Conservation (phyloP, 1,140 invertebrate species). For the Trichogramma pretiosum region DNA sequence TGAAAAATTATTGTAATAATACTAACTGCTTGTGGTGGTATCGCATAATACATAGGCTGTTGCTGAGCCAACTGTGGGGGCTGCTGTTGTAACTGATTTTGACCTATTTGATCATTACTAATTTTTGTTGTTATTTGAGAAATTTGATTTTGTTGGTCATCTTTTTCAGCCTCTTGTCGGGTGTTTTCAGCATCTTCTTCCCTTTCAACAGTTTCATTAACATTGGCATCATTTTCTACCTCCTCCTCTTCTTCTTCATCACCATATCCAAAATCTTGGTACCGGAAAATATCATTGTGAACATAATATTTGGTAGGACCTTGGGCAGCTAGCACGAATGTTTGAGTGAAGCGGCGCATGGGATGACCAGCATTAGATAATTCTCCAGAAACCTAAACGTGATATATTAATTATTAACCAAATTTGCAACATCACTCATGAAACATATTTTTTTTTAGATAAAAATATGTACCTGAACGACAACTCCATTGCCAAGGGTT, state of each 20-base stretch:
- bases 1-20: too few species aligned
- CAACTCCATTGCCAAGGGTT: constrained; percentile 87
- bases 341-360: constrained; percentile 95
- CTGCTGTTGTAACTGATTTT: constrained; percentile 29
- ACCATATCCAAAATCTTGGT: constrained; percentile 56
- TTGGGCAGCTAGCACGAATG: constrained; percentile 90
- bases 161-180: constrained; percentile 62
- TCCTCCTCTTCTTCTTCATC: constrained; percentile 59
- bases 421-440: background rate
- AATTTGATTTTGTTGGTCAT: constrained; percentile 40
- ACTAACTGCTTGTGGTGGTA: constrained; percentile 31
- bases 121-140: constrained; percentile 28
- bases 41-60: constrained; percentile 36
- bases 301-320: constrained; percentile 96
- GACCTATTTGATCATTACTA: constrained; percentile 27
- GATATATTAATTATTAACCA: background rate
- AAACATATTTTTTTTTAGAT: background rate
- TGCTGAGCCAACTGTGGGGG: constrained; percentile 22
- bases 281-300: constrained; percentile 97
- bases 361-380: constrained; percentile 91
- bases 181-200: constrained; percentile 49
- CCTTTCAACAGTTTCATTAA: constrained; percentile 31
- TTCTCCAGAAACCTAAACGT: constrained; percentile 77
- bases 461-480: constrained; percentile 65
- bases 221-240: constrained; percentile 28